These are phyloP conservation scores for Puma concolor DNA, from an alignment of 2,113 vertebrate genomes.

Conservation along the genomic window DNA sequence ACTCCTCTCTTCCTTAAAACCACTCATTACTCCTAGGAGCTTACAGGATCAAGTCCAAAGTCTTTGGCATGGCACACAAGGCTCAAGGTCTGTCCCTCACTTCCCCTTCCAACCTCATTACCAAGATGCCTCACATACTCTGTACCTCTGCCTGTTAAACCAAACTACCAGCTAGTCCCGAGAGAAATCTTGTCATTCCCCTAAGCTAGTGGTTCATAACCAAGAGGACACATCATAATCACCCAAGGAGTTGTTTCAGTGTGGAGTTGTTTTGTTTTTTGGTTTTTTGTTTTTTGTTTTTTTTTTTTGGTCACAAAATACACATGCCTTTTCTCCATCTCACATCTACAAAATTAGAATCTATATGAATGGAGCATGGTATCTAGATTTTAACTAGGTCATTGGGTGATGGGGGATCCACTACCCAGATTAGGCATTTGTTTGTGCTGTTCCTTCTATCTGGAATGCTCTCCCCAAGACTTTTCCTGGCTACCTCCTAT, in stretches of 20 bases:
- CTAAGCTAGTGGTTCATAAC: conserved; percentile 21
- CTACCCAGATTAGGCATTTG: neutral
- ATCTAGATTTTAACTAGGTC: conserved; percentile 1
- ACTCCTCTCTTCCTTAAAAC: conserved; percentile 30
- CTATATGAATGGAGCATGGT: neutral
- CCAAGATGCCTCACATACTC: neutral
- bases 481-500: neutral
- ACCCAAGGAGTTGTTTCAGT: neutral
- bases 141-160: conserved; percentile 27
- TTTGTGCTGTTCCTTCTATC: neutral
- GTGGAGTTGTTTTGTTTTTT: too few species aligned
- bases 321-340: neutral
- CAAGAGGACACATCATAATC: conserved; percentile 29
- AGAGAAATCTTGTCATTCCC: conserved; percentile 36
- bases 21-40: neutral
- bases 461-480: neutral
- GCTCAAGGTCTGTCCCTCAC: neutral
- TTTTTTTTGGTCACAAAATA: neutral
- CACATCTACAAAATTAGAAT: neutral
- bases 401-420: neutral
- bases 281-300: too few species aligned
- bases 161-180: conserved; percentile 20
- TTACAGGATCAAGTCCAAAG: conserved; percentile 36
- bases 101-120: conserved; percentile 38
- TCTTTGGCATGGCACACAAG: neutral